Conservation (phyloP, 2,797 vertebrate genomes). For the Mus minutoides region DNA sequence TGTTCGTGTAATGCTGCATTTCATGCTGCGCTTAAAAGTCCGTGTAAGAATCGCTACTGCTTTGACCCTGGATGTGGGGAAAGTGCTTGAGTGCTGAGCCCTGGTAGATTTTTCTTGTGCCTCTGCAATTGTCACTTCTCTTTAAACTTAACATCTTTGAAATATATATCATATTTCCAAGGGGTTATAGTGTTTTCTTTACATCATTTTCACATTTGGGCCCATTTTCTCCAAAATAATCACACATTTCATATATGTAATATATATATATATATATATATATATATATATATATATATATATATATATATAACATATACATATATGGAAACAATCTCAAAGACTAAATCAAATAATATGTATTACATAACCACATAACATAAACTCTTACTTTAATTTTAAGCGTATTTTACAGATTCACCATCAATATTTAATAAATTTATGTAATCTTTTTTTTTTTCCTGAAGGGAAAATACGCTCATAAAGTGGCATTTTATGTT, state of each 20-base stretch:
- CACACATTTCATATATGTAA: slow-evolving; percentile 61
- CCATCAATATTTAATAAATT: slow-evolving; percentile 60
- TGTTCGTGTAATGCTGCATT: slow-evolving; percentile 79
- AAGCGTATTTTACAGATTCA: slow-evolving; percentile 65
- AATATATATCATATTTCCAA: slow-evolving; percentile 77
- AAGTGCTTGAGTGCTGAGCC: slow-evolving; percentile 86
- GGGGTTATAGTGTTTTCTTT: slow-evolving; percentile 68
- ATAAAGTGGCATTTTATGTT: slow-evolving; percentile 64
- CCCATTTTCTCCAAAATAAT: slow-evolving; percentile 76
- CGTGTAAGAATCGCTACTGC: slow-evolving; percentile 79
- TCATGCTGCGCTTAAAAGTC: slow-evolving; percentile 80
- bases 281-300: slow-evolving; percentile 6
- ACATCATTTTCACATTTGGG: slow-evolving; percentile 82
- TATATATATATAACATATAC: background rate
- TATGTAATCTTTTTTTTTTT: slow-evolving; percentile 45
- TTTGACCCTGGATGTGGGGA: slow-evolving; percentile 83
- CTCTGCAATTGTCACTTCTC: slow-evolving; percentile 80
- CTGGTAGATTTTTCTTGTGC: slow-evolving; percentile 80
- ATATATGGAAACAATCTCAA: slow-evolving; percentile 65
- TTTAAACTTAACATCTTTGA: slow-evolving; percentile 75
- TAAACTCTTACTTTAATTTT: slow-evolving; percentile 59
- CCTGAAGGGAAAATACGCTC: slow-evolving; percentile 58
- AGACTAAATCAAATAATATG: slow-evolving; percentile 57
- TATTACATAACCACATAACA: slow-evolving; percentile 71
- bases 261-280: slow-evolving; percentile 18